Evolutionary conservation across 2,113 vertebrate species (phyloP), one percentile per base, ranked within the genome.

Genomic region (Pleuronectes platessa): DNA sequence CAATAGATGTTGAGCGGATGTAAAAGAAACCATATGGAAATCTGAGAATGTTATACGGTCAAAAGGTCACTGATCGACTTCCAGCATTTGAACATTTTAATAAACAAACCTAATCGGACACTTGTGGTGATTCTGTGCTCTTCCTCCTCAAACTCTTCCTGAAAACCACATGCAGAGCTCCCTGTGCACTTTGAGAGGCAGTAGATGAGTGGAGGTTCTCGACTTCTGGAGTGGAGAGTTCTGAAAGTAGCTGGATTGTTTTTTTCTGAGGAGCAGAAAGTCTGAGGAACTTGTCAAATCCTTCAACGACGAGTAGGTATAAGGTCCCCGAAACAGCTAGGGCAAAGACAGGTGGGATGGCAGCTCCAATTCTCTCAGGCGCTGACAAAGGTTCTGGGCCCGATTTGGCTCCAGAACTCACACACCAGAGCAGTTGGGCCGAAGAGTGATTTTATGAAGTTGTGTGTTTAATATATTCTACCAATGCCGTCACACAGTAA

Each of bases 311-410:
- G 75, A 74, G 1, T 18, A 1, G 21, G 93, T 93, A 67, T 61
- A 76, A 13, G 80, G 83, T 0, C 95, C 95, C n/a, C 91, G 92
- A 42, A 68, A 94, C 55, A 0, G 79, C 86, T 0, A 94, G 27
- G 2, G 86, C 90, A 65, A 95, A 65, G 71, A 92, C 68, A 0
- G 89, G 74, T 12, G 69, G 75, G 61, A 20, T 0, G 15, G 47
- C 18, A 42, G 40, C 40, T 12, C 12, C 40, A 42, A 42, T 11
- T 13, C 40, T 42, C 40, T 42, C 40, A 49, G 11, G 51, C 12
- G 2, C 40, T 42, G 40, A 47, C 20, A 67, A 24, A 58, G 47
- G 42, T 26, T 45, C 11, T 4, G 6, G 37, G 68, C 20, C 69
- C 55, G 11, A 17, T 12, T 24, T 59, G 31, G 21, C 20, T 72